Base-by-base conservation (phyloP, 2,797 vertebrate genomes). In the Remorina albescens region DNA sequence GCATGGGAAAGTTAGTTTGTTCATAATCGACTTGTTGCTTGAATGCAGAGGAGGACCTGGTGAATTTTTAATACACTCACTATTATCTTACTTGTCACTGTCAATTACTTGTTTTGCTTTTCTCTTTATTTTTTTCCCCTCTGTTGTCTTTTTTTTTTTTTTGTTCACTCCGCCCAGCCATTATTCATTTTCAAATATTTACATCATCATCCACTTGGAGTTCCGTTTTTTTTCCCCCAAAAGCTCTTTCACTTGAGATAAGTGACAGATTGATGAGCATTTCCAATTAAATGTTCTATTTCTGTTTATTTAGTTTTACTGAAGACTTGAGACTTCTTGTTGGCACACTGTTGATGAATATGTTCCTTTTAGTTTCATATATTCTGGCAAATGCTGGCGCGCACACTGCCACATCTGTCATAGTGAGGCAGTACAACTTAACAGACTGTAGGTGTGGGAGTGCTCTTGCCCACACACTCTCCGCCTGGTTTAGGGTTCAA, bases 391-490 rank as follows among this genome's bases (percentile, higher is more conserved):
- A 81, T 32, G 51, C 75, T 87, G 86, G 77, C 87, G 63, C 66
- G 68, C 34, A 1, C 64, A 12, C 26, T n/a, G 36, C 72, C 84
- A 90, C 87, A 89, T 91, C 90, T 92, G 90, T 83, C 80, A 81
- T 13, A 69, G 68, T 83, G 74, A 74, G 66, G 74, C 81, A 26
- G 74, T 71, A 86, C 80, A 85, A 80, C 78, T 81, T 81, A 86
- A 86, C 91, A 91, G 87, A 86, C 89, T 88, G 86, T 74, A 88
- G 86, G 81, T 89, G 88, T 90, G 86, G 88, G 90, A 88, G 88
- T 78, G 54, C 50, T 78, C 57, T 78, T 79, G 69, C 87, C 86
- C 82, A 89, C 83, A 79, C 84, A 57, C 79, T 53, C 66, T 36
- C 70, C 25, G 67, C 73, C 65, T 74, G 75, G 54, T 85, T 86